phyloP scores from a whole-genome alignment of 2,113 vertebrate genomes.

The human (Homo sapiens) region GRCh38 chr11:115122001-115122500 shows the following conservation, averaged over 20 bases:
- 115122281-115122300: background rate
- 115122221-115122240: background rate
- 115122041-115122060: background rate
- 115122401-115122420: background rate
- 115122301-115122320: background rate
- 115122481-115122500: background rate
- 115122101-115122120: background rate
- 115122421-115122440: fast-evolving
- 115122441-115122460: fast-evolving
- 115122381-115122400: background rate
- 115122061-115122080: too few relatives aligned
- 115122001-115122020: too few relatives aligned
- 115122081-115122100: background rate
- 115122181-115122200: background rate
- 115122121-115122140: background rate
- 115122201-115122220: background rate
- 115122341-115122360: background rate
- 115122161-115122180: background rate
- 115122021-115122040: background rate
- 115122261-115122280: background rate
- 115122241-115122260: background rate
- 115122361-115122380: background rate
- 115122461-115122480: background rate
- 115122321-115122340: background rate
- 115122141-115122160: background rate